These are phyloP conservation scores for Drosophila nannoptera DNA, from an alignment of 1,140 invertebrate species.

Conservation along the genomic window DNA sequence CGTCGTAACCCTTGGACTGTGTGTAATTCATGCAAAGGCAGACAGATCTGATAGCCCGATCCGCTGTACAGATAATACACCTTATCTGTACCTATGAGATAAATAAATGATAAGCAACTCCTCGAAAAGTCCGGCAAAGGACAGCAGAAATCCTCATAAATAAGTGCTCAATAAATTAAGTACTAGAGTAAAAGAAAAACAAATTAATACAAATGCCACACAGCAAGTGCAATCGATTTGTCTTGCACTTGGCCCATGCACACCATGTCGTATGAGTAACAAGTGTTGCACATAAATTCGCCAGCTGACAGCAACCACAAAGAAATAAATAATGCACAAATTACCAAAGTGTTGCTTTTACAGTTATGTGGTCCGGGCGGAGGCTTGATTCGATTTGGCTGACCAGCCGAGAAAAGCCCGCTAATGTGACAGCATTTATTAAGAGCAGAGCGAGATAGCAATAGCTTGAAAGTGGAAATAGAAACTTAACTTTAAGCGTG, in stretches of 20 bases:
- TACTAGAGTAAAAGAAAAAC: slow-evolving; percentile 13
- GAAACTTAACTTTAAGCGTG: no score
- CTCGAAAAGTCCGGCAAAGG: no score
- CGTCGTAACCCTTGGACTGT: slow-evolving; percentile 10
- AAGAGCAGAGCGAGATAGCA: no score
- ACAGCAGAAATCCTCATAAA: slow-evolving; percentile 14
- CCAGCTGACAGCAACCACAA: slow-evolving; percentile 37
- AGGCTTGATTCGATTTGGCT: not conserved
- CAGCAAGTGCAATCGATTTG: slow-evolving; percentile 57
- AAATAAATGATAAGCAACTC: no score
- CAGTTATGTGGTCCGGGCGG: not conserved
- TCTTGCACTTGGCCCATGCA: slow-evolving; percentile 51
- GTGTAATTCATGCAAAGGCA: slow-evolving; percentile 53
- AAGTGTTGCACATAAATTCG: slow-evolving; percentile 63
- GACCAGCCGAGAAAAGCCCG: not conserved
- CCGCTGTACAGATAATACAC: no score
- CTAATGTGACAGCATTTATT: no score
- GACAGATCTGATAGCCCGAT: no score
- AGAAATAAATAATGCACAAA: slow-evolving; percentile 42
- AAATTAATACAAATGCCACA: slow-evolving; percentile 2
- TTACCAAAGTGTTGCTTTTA: slow-evolving; percentile 27
- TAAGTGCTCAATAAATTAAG: slow-evolving; percentile 66
- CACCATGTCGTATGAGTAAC: slow-evolving; percentile 67
- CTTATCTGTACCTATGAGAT: no score
- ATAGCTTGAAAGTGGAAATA: no score